Evolutionary conservation across 2,888 invertebrate species (phyloP), one percentile per base, ranked within the genome.

Genomic region (Cactoblastis cactorum): DNA sequence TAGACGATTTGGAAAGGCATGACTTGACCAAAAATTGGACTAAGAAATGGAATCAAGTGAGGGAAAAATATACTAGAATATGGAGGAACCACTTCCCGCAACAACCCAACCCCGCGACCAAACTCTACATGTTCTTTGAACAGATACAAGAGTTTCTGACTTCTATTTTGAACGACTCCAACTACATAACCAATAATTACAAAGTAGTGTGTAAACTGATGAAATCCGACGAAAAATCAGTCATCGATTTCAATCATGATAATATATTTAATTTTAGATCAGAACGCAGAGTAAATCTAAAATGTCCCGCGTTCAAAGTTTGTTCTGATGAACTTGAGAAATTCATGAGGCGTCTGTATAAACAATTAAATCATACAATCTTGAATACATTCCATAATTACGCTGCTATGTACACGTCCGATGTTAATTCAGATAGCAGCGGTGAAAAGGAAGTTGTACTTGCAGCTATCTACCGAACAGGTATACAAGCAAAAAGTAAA

Each of bases 391-490:
- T 83, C 33, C 69, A 53, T 22, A 79, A 78, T 52, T 86, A 83
- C 45, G 74, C 66, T 33, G 74, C 74, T 9, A 85, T 86, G 82
- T 87, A 79, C 45, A 41, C 47, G 0, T 67, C 67, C 52, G 84
- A 86, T 15, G 70, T 75, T 0, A 66, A 64, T 9, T 54, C 59
- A 0, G 74, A 74, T 9, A 55, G 51, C 0, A 66, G 55, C n/a
- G 33, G 55, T 0, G 69, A 75, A 18, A 71, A 70, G 41, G 54
- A 66, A 9, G 48, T 47, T 0, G 65, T 82, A 0, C 51, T 69
- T 0, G 12, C 33, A 8, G 12, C 61, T n/a, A 48, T 85, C 19
- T 59, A 63, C 0, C 61, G 63, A 19, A 48, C 71, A 8, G 62
- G 63, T 8, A 45, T 57, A 1, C 41, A 12, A 11, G 54, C 67